phyloP scores from a whole-genome alignment of 2,888 invertebrate genomes.

The Amaurobius ferox region DNA sequence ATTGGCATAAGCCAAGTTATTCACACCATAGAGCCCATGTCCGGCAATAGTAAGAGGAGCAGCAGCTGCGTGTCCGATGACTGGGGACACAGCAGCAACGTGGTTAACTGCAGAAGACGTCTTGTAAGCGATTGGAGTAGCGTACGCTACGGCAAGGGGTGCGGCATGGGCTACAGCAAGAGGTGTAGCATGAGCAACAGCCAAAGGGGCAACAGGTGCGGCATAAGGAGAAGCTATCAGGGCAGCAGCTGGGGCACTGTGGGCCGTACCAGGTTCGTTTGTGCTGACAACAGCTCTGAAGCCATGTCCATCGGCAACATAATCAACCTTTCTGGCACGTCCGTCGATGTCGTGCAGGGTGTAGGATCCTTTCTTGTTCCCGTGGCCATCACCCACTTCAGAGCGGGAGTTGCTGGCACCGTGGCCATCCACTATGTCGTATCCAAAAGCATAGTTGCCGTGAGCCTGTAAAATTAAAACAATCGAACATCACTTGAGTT shows the following conservation, averaged over 20 bases:
- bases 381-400: too few relatives aligned
- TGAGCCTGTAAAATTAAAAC: too few relatives aligned
- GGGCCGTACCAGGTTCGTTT: too few relatives aligned
- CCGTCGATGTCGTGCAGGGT: too few relatives aligned
- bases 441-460: too few relatives aligned
- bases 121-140: neutral
- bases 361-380: too few relatives aligned
- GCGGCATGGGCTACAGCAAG: conserved; percentile 1
- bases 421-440: conserved; percentile 32
- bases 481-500: too few relatives aligned
- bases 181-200: conserved; percentile 26
- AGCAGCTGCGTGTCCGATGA: neutral
- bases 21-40: neutral
- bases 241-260: too few relatives aligned
- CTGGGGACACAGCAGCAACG: neutral
- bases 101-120: neutral
- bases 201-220: conserved; percentile 17
- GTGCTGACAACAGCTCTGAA: conserved; percentile 17
- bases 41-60: neutral
- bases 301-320: neutral
- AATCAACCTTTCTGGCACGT: conserved; percentile 69
- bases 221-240: too few relatives aligned
- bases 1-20: too few relatives aligned
- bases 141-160: neutral
- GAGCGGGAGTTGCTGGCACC: too few relatives aligned